Percentiles rank a stretch among this genome's conserved stretches.
Evolutionary conservation across 2,888 invertebrate genomes (phyloP).

Genomic region (Apamea anceps): DNA sequence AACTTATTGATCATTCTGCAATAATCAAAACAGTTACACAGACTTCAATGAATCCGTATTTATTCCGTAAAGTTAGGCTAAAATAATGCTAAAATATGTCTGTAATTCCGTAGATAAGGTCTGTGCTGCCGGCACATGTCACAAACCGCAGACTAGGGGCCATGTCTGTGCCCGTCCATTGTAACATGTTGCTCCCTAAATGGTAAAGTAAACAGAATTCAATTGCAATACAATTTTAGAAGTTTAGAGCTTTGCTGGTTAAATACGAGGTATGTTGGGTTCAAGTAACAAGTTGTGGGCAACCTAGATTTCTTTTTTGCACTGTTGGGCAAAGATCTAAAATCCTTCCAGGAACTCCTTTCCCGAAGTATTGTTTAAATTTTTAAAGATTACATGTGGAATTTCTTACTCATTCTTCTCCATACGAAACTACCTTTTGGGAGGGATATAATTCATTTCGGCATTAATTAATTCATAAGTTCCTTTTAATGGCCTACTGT

Average conservation of each 20-base stretch:
- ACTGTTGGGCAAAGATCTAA: no score
- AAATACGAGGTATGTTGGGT: constrained; percentile 23
- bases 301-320: background rate
- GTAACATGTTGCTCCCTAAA: constrained; percentile 45
- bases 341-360: no score
- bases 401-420: no score
- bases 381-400: no score
- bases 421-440: no score
- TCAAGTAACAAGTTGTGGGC: background rate
- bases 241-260: constrained; percentile 50
- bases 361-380: no score
- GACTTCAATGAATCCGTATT: background rate
- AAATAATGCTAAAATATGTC: constrained; percentile 36
- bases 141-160: no score
- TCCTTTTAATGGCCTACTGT: no score
- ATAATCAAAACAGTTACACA: background rate
- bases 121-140: constrained; percentile 44
- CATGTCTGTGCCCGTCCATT: constrained; percentile 32
- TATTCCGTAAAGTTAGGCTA: constrained; percentile 14
- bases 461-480: no score
- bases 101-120: constrained; percentile 30
- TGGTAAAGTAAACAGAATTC: constrained; percentile 53
- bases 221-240: constrained; percentile 61
- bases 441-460: no score
- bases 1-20: background rate